Evolutionary conservation across 1,140 invertebrate genomes (phyloP), one percentile per base, ranked within the genome.

Genomic region (Coelopa frigida): DNA sequence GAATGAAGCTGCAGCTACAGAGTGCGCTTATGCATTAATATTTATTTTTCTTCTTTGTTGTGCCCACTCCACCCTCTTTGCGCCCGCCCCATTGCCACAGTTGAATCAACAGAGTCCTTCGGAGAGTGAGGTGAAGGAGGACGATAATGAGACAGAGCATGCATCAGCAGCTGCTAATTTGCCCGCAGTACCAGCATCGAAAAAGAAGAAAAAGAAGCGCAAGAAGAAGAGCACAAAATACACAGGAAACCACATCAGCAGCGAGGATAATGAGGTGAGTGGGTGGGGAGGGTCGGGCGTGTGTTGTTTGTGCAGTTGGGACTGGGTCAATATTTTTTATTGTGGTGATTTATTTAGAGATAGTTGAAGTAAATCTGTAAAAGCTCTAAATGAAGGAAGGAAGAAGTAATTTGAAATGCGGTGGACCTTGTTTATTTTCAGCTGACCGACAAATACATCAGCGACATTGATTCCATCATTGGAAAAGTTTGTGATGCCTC

Each of bases 41-140:
- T n/a, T n/a, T n/a, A 18, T 18, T 5, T 38, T 51, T 56, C 55
- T 47, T 63, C 60, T 42, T 56, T 59, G 51, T 46, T 63, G 54
- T 58, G 63, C 50, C 23, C 12, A 29, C 51, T 32, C 3, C 21
- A 22, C 26, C 35, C 39, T n/a, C n/a, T n/a, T n/a, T n/a, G n/a
- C n/a, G n/a, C n/a, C n/a, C n/a, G n/a, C n/a, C n/a, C n/a, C n/a
- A n/a, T n/a, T n/a, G n/a, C n/a, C 42, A 35, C 47, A 62, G 79
- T 61, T 81, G 46, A 78, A 80, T 59, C 65, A 68, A 52, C 72
- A 75, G 52, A 78, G 77, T 27, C 70, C 76, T 50, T 80, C 78
- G 8, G 82, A 83, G 58, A 82, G 79, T 51, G 80, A 82, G 62
- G 80, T 81, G 4, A 82, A 83, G 62, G 81, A 83, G 56, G 79